A percentile compares a stretch with the other conserved stretches of the same genome.
Evolutionary conservation across 2,113 vertebrate genomes (phyloP).

Genomic region (Recurvirostra avosetta): DNA sequence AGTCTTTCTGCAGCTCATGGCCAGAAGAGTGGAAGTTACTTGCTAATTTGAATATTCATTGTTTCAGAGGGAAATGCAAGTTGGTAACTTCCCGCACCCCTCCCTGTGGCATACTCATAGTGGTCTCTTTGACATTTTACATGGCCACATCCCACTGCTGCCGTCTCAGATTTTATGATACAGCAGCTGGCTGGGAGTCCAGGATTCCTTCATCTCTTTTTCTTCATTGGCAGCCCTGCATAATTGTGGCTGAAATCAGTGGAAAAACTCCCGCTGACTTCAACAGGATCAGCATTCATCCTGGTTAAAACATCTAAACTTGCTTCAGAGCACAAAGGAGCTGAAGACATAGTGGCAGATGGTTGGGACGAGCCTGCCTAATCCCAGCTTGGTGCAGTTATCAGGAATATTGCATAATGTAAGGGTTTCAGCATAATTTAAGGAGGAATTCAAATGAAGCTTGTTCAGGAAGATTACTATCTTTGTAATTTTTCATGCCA

Average conservation of each 20-base stretch:
- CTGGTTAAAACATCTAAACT: neutral
- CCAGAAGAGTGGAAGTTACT: neutral
- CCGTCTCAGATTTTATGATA: rapidly evolving
- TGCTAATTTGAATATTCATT: neutral
- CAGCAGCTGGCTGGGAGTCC: neutral
- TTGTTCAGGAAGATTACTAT: neutral
- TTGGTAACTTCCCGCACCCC: neutral
- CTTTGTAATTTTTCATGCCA: neutral
- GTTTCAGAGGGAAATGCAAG: neutral
- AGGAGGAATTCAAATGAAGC: neutral
- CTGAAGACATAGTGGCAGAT: neutral
- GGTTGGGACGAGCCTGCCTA: neutral
- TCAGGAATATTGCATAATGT: neutral
- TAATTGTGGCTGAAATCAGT: neutral
- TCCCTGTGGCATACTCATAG: neutral
- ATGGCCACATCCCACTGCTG: neutral
- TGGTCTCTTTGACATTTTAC: neutral
- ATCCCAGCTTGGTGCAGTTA: neutral
- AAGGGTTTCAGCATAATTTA: neutral
- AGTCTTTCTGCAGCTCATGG: neutral
- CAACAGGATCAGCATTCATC: neutral
- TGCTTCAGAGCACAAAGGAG: neutral
- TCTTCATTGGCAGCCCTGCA: neutral
- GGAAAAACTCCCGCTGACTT: neutral
- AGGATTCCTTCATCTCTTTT: neutral